Evolutionary conservation across 1,140 invertebrate genomes (phyloP).

Genomic region (Pemphigus obesinymphae): DNA sequence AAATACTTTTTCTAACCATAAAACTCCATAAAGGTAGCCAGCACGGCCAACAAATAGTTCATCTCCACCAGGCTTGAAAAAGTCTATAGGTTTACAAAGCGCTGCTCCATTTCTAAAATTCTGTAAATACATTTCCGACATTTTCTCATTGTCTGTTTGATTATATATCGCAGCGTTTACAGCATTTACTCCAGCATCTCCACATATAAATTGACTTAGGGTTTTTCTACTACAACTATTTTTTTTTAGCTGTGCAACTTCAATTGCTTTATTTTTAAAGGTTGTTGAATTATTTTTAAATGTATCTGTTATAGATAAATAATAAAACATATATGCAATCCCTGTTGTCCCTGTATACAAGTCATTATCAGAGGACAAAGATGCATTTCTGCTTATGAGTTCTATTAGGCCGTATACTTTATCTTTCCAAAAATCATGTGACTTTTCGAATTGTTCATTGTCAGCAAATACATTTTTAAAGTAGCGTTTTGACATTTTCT

Average conservation of each 20-base stretch:
- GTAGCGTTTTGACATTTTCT: constrained; percentile 16
- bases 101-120: constrained; percentile 8
- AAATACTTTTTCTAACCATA: constrained; percentile 65
- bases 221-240: neutral
- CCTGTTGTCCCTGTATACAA: constrained; percentile 57
- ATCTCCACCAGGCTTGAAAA: constrained; percentile 68
- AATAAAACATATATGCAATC: constrained; percentile 57
- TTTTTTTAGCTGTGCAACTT: neutral
- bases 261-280: neutral
- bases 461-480: neutral
- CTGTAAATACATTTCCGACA: neutral
- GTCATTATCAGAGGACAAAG: constrained; percentile 51
- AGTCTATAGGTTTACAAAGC: constrained; percentile 51
- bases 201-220: neutral
- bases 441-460: neutral
- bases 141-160: neutral
- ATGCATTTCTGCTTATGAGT: neutral
- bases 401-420: neutral
- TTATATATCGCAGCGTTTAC: constrained; percentile 5
- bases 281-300: neutral
- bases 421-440: neutral
- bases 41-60: constrained; percentile 78
- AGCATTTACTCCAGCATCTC: constrained; percentile 9
- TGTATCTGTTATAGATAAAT: constrained; percentile 52
- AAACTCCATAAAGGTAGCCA: constrained; percentile 68